Evolutionary conservation across 1,140 invertebrate species (phyloP), one percentile per base, ranked within the genome.

Genomic region (Trichonephila clavata): DNA sequence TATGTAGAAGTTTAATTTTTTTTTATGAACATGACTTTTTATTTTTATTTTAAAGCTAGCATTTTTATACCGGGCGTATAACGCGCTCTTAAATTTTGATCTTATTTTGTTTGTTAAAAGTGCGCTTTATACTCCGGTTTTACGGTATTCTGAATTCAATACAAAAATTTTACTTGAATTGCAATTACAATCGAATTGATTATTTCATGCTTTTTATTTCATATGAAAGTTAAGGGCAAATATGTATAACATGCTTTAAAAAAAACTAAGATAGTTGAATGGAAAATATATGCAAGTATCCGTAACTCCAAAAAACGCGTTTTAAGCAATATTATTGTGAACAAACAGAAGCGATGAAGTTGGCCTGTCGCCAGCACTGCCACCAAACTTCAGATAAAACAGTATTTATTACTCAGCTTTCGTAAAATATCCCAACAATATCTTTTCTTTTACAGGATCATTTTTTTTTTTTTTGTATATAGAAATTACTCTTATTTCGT

Each of bases 401-500:
- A 39, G 10, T 77, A 77, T 18, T 32, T 77, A 77, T 77, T 77
- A 77, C 32, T 32, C 71, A 14, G 27, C 71, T 27, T 16, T 18
- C 24, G 32, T 20, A 77, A 77, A 77, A 77, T 77, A 77, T 27
- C 13, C 71, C 71, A 18, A 13, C 27, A 77, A 77, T 77, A 77
- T 39, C 32, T 77, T 77, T 77, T 77, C 71, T 32, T 77, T 77
- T 77, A 77, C 32, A 39, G 18, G 27, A 77, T 77, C 71, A 27
- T 16, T 77, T 77, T 68, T 68, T n/a, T n/a, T 43, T 4, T 4
- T 68, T 68, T 24, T 24, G n/a, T 39, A 14, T 32, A 39, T 18
- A 77, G 71, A 77, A 77, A 77, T 77, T 77, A 77, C 18, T 77
- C 71, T 77, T 77, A 77, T 77, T 77, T 32, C 32, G 27, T 39